Evolutionary conservation across 2,113 vertebrate genomes (phyloP), one percentile per base, ranked within the genome.

Genomic region (Seriola aureovittata): DNA sequence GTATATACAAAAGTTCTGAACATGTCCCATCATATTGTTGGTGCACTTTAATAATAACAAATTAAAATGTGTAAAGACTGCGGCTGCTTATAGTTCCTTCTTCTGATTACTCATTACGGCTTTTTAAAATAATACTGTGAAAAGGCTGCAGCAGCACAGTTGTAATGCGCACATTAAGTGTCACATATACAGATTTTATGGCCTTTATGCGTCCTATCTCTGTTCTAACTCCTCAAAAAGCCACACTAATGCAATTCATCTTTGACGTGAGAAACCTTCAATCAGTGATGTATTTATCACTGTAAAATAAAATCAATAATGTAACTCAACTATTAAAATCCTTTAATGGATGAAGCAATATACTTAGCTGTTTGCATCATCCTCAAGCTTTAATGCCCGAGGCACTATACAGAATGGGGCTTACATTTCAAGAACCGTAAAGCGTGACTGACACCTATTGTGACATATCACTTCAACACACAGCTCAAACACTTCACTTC

Each of bases 201-300:
- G 88, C 91, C 85, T 90, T 78, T 75, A 69, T 81, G 54, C 63
- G 44, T 89, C 82, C 72, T 80, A 77, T 87, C 78, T 77, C 38
- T 71, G 58, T 50, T 82, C 80, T 60, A 68, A 84, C 87, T 84
- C 75, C 66, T 86, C 78, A 84, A 86, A 90, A 90, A 62, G 71
- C 85, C 71, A 83, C 73, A 91, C 91, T 92, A 91, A 89, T 92
- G 91, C 92, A 90, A 93, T 93, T 86, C 75, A 86, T 92, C 87
- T 92, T 88, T 89, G 88, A 93, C 82, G 85, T 90, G 84, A 91
- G 91, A 94, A 93, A 89, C 84, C 89, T 94, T 94, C 93, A 94
- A 95, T 95, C 92, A 90, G 92, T 91, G 94, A 93, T 93, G 90
- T 93, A 95, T 96, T 95, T 95, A 94, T 94, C 90, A 93, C 94